Percentiles rank a stretch among this genome's conserved stretches.
These are phyloP conservation scores for Sciurus carolinensis DNA, from an alignment of 2,797 vertebrate genomes.

Conservation along the genomic window DNA sequence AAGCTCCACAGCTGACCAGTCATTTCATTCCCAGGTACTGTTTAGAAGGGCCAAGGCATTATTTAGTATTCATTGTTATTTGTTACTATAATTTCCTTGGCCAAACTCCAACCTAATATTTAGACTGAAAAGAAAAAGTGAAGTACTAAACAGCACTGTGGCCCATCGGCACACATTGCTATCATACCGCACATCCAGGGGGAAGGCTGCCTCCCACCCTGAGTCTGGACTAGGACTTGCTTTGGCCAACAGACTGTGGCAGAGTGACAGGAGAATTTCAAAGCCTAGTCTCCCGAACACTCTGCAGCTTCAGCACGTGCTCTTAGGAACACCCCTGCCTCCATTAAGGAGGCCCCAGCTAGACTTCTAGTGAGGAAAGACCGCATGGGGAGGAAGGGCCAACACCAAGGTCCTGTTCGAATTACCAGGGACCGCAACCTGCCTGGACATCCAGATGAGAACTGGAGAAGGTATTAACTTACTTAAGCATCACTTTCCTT, in stretches of 20 bases:
- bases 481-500: not conserved
- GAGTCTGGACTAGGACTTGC: not conserved
- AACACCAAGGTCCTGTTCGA: not conserved
- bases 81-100: slow-evolving; percentile 34
- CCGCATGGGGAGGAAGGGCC: accelerated
- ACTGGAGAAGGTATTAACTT: not conserved
- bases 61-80: not conserved
- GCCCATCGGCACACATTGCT: not conserved
- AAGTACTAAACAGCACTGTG: not conserved
- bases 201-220: not conserved
- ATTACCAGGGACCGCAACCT: not conserved
- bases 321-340: not conserved
- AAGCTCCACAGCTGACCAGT: not conserved
- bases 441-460: not conserved
- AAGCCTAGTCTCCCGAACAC: not conserved
- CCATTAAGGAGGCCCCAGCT: accelerated
- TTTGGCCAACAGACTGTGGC: not conserved
- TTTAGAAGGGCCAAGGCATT: not conserved
- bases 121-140: not conserved
- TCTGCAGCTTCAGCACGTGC: not conserved
- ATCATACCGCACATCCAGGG: accelerated
- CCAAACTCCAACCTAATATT: not conserved
- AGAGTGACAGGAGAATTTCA: not conserved
- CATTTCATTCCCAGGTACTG: not conserved
- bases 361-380: not conserved